These are phyloP conservation scores for Peromyscus californicus DNA, from an alignment of 2,113 vertebrate species.

Conservation along the genomic window DNA sequence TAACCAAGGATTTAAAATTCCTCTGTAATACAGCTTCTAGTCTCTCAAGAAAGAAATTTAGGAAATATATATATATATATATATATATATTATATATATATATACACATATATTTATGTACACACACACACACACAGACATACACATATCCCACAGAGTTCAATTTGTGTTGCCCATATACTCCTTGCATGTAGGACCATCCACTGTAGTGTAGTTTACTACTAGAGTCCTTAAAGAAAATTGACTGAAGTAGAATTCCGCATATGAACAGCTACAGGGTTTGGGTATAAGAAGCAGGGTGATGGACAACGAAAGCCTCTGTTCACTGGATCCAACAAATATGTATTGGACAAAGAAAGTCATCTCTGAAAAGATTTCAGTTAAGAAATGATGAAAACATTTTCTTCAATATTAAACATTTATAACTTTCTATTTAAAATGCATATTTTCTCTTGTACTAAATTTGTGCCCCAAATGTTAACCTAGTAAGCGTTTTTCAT, in stretches of 20 bases:
- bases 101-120: background rate
- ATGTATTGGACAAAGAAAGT: background rate
- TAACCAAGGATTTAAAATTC: background rate
- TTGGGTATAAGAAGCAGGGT: background rate
- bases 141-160: background rate
- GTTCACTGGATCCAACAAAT: background rate
- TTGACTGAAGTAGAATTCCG: background rate
- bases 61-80: too few species aligned
- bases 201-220: background rate
- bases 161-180: background rate
- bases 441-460: background rate
- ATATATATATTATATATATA: too few species aligned
- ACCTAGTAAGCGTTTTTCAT: background rate
- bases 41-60: background rate
- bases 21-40: background rate
- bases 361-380: background rate
- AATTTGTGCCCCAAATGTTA: background rate
- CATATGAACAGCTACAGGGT: background rate
- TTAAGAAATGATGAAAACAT: background rate
- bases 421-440: background rate
- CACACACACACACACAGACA: background rate
- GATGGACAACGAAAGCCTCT: background rate
- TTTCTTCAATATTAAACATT: background rate
- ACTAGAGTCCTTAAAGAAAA: background rate
- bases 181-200: background rate